These are phyloP conservation scores for Brachystomella parvula DNA, from an alignment of 1,140 invertebrate genomes.

Conservation along the genomic window DNA sequence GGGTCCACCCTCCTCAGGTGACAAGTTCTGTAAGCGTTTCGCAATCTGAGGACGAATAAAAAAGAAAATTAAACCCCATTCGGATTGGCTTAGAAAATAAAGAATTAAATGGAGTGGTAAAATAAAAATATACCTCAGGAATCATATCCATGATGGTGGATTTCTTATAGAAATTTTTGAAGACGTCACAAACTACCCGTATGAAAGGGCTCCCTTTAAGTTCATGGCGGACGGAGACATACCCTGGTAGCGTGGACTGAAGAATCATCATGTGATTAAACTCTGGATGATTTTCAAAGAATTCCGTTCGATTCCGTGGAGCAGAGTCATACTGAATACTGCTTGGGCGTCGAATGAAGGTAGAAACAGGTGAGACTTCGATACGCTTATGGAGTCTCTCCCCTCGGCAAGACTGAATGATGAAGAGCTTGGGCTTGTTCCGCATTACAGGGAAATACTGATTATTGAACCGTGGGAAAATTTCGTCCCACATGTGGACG, in stretches of 20 bases:
- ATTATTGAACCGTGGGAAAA: constrained; percentile 13
- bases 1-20: constrained; percentile 6
- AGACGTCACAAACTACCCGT: background rate
- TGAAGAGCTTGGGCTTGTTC: constrained; percentile 14
- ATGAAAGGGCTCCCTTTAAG: constrained; percentile 10
- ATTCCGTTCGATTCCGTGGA: background rate
- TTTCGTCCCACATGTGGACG: constrained; percentile 11
- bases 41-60: constrained; percentile 3
- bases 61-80: background rate
- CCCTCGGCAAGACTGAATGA: constrained; percentile 16
- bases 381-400: background rate
- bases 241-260: constrained; percentile 12
- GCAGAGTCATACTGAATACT: background rate
- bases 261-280: constrained; percentile 19
- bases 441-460: constrained; percentile 6
- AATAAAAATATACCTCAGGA: background rate
- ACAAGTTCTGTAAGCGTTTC: background rate
- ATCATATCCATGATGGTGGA: background rate
- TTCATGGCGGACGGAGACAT: constrained; percentile 15
- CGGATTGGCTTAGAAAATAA: background rate
- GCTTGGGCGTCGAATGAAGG: background rate
- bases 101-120: background rate
- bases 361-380: background rate
- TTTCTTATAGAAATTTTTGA: background rate
- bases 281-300: constrained; percentile 6